phyloP scores from a whole-genome alignment of 2,797 vertebrate species.

The Channa striata region DNA sequence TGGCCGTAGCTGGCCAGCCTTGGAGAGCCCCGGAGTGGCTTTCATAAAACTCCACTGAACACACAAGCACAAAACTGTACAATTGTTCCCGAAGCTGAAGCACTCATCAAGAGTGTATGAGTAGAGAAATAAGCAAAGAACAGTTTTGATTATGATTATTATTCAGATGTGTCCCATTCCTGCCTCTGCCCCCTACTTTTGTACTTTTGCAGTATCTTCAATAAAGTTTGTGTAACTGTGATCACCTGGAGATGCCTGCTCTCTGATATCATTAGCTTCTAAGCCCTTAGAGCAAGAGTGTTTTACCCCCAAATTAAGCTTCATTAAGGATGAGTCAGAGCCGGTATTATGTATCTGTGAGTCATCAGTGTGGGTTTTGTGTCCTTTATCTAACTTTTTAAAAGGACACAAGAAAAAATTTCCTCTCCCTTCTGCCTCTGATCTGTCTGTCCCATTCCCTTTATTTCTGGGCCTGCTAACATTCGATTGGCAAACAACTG shows the following conservation, averaged over 20 bases:
- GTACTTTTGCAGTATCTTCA: conserved; percentile 1
- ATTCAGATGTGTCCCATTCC: conserved; percentile 48
- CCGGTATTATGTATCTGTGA: conserved; percentile 51
- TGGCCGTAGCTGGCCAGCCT: conserved; percentile 56
- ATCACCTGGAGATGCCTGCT: conserved; percentile 41
- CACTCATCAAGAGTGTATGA: conserved; percentile 47
- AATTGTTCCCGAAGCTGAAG: conserved; percentile 59
- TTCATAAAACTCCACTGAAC: conserved; percentile 63
- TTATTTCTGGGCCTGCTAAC: conserved; percentile 28
- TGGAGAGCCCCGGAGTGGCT: conserved; percentile 79
- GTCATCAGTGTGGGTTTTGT: conserved; percentile 50
- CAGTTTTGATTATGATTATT: conserved; percentile 55
- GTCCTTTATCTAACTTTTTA: conserved; percentile 41
- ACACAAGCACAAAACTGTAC: conserved; percentile 35
- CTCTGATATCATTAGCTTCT: conserved; percentile 49
- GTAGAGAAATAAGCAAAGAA: conserved; percentile 68
- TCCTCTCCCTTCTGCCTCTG: conserved; percentile 7
- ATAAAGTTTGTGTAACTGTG: conserved; percentile 14
- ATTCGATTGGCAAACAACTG: conserved; percentile 12
- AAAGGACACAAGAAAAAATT: conserved; percentile 29
- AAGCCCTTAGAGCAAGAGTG: conserved; percentile 58
- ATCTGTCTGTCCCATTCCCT: conserved; percentile 17
- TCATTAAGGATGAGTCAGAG: conserved; percentile 71
- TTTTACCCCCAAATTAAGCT: conserved; percentile 60
- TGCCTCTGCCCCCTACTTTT: background rate